Evolutionary conservation across 2,113 vertebrate genomes (phyloP).

Genomic region (Dromiciops gliroides): DNA sequence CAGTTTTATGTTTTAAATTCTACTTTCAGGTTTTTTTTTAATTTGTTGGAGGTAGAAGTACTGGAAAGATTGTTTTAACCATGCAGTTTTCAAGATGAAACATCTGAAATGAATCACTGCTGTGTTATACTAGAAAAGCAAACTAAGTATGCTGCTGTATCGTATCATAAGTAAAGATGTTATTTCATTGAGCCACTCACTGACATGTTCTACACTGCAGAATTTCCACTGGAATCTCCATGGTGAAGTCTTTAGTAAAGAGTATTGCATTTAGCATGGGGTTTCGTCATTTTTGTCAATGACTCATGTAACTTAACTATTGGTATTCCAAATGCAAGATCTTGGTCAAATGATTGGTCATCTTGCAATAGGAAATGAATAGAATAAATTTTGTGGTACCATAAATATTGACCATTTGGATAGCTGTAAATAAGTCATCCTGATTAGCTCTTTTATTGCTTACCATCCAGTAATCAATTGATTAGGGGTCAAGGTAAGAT

Average conservation of each 20-base stretch:
- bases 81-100: neutral
- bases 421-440: neutral
- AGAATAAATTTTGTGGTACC: neutral
- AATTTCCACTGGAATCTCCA: neutral
- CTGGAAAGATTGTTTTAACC: conserved; percentile 22
- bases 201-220: neutral
- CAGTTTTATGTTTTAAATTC: neutral
- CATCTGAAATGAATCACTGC: conserved; percentile 45
- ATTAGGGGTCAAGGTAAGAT: neutral
- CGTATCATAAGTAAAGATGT: conserved; percentile 9
- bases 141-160: neutral
- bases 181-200: neutral
- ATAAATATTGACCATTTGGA: neutral
- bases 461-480: neutral
- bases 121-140: neutral
- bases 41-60: conserved; percentile 19
- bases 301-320: neutral
- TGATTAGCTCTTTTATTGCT: neutral
- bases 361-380: neutral
- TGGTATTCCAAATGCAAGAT: neutral
- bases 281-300: neutral
- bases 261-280: neutral
- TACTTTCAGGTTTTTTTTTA: too few relatives aligned
- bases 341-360: neutral
- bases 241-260: neutral